These are phyloP conservation scores for Micrasema longulum DNA, from an alignment of 1,140 invertebrate genomes.

Conservation along the genomic window DNA sequence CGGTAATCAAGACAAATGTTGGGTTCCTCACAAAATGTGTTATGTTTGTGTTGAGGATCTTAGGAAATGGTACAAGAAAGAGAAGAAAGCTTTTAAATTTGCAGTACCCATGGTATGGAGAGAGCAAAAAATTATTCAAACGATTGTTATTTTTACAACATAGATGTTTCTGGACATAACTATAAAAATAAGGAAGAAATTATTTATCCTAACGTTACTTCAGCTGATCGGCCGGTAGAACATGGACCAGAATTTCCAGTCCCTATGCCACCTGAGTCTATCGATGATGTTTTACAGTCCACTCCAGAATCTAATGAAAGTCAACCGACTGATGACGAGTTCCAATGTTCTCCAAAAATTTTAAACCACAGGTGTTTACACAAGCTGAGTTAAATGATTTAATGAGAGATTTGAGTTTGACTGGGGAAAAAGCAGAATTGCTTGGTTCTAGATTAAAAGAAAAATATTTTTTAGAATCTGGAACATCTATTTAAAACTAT, in stretches of 20 bases:
- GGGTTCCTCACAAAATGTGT: too few relatives aligned
- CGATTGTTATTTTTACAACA: constrained; percentile 54
- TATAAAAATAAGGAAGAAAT: constrained; percentile 54
- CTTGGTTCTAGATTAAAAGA: constrained; percentile 46
- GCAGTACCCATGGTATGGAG: constrained; percentile 45
- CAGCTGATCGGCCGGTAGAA: too few relatives aligned
- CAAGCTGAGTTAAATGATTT: constrained; percentile 51
- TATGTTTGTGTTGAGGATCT: too few relatives aligned
- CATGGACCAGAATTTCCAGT: constrained; percentile 46
- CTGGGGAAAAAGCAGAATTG: constrained; percentile 48
- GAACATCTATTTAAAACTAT: constrained; percentile 43
- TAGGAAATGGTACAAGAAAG: constrained; percentile 2
- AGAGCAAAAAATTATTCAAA: constrained; percentile 51
- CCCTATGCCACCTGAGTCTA: constrained; percentile 22
- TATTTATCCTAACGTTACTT: constrained; percentile 45
- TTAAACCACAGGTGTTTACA: constrained; percentile 46
- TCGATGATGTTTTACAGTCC: background rate
- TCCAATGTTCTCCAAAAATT: constrained; percentile 25
- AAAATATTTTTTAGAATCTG: constrained; percentile 46
- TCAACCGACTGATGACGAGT: constrained; percentile 16
- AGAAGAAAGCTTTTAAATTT: constrained; percentile 8
- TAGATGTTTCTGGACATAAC: constrained; percentile 46
- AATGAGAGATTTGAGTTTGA: constrained; percentile 45
- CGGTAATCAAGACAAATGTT: too few relatives aligned
- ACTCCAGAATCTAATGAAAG: constrained; percentile 3